phyloP scores from a whole-genome alignment of 2,888 invertebrate genomes.

The Diarsia rubi region DNA sequence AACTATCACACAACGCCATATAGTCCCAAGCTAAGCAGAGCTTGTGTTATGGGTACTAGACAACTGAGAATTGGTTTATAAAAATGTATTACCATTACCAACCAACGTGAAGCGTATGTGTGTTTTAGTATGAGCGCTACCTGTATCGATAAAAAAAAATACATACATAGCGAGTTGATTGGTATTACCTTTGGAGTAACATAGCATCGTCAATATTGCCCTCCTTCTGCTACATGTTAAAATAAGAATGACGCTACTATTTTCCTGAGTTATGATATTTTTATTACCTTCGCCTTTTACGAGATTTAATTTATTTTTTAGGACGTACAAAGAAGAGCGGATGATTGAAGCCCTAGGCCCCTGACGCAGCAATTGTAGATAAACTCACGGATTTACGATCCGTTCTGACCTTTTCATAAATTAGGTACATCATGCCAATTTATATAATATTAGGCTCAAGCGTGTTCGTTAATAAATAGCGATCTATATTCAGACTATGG shows the following conservation, averaged over 20 bases:
- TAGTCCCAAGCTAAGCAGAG: too few relatives aligned
- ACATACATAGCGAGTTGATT: background rate
- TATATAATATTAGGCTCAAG: slow-evolving; percentile 18
- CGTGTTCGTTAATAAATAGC: slow-evolving; percentile 39
- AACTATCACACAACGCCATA: too few relatives aligned
- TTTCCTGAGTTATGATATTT: slow-evolving; percentile 44
- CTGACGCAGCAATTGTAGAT: slow-evolving; percentile 49
- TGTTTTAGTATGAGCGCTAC: background rate
- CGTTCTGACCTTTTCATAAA: slow-evolving; percentile 50
- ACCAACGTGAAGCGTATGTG: too few relatives aligned
- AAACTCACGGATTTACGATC: slow-evolving; percentile 50
- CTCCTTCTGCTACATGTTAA: slow-evolving; percentile 1
- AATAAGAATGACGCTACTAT: slow-evolving; percentile 30
- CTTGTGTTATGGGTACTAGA: too few relatives aligned
- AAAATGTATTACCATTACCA: too few relatives aligned
- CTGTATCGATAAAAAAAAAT: too few relatives aligned
- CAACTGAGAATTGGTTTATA: too few relatives aligned
- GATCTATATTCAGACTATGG: slow-evolving; percentile 9
- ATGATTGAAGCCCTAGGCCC: slow-evolving; percentile 46
- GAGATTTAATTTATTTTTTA: slow-evolving; percentile 58
- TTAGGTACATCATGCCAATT: slow-evolving; percentile 51
- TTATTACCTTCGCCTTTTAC: slow-evolving; percentile 40
- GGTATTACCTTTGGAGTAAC: background rate
- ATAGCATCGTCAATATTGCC: background rate
- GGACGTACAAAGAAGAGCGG: slow-evolving; percentile 40